Evolutionary conservation across 1,140 invertebrate genomes (phyloP).

Genomic region (Drosophila sechellia): DNA sequence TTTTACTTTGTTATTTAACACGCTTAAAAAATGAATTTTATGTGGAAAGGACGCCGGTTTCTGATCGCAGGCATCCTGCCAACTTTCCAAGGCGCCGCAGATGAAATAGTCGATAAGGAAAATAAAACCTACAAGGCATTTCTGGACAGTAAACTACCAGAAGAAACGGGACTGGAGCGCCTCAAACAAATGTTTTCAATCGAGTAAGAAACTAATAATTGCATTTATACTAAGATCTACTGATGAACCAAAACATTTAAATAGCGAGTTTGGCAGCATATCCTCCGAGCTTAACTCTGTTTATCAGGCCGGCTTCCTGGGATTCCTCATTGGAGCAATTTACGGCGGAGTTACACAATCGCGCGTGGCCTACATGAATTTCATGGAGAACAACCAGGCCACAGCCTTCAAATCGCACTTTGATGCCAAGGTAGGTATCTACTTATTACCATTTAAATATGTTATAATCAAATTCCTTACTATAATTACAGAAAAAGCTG

Average conservation of each 20-base stretch:
- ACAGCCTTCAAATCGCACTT: constrained; percentile 88
- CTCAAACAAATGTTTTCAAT: constrained; percentile 85
- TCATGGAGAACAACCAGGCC: constrained; percentile 90
- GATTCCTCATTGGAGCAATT: constrained; percentile 86
- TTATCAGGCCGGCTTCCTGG: constrained; percentile 86
- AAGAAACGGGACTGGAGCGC: constrained; percentile 85
- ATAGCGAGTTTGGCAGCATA: constrained; percentile 87
- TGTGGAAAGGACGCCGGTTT: constrained; percentile 51
- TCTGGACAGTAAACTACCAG: constrained; percentile 34
- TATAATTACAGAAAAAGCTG: constrained; percentile 86
- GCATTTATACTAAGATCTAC: not conserved
- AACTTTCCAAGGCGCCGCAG: constrained; percentile 25
- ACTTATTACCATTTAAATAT: not conserved
- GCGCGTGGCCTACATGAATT: constrained; percentile 87
- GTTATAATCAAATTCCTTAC: not conserved
- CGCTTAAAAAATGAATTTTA: constrained; percentile 78
- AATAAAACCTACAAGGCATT: constrained; percentile 75
- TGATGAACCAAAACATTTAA: constrained; percentile 72
- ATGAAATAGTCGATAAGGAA: constrained; percentile 66
- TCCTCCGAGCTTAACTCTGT: constrained; percentile 87
- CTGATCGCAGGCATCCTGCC: constrained; percentile 65
- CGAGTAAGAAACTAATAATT: constrained; percentile 78
- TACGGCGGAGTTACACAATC: constrained; percentile 88
- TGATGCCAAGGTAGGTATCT: constrained; percentile 87
- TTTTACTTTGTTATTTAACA: constrained; percentile 59